Conservation (phyloP, 2,113 vertebrate genomes). For the Anarhynchus alexandrinus region DNA sequence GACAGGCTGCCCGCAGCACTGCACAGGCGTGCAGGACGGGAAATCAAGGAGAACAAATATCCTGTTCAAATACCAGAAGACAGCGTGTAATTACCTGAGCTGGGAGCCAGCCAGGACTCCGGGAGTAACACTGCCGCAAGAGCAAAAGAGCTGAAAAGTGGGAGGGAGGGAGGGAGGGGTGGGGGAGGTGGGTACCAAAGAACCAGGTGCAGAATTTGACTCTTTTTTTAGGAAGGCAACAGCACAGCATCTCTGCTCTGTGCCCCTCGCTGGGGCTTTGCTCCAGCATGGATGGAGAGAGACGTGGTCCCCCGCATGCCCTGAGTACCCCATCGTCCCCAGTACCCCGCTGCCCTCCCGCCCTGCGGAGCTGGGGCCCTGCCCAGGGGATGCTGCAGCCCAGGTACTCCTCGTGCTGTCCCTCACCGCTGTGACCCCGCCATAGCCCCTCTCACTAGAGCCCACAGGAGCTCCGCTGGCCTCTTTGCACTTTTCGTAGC, state of each 20-base stretch:
- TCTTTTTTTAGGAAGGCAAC: background rate
- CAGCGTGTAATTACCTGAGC: slow-evolving; percentile 48
- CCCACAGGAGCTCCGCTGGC: background rate
- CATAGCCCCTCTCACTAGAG: background rate
- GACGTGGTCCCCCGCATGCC: background rate
- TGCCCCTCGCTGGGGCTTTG: accelerated
- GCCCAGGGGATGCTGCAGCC: background rate
- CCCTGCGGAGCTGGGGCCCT: background rate
- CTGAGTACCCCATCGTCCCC: background rate
- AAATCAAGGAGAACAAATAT: slow-evolving; percentile 20
- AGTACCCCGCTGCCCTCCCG: background rate
- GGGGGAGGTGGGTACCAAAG: background rate
- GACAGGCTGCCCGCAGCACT: background rate
- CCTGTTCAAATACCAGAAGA: slow-evolving; percentile 5
- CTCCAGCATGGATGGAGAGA: background rate
- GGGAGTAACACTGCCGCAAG: background rate
- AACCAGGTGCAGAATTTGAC: background rate
- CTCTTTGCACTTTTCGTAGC: background rate
- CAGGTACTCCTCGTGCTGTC: background rate
- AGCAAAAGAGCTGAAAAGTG: background rate
- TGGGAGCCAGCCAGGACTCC: slow-evolving; percentile 42
- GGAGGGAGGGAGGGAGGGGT: background rate
- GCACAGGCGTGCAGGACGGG: background rate
- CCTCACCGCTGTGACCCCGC: background rate
- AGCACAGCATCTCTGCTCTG: background rate